phyloP scores from a whole-genome alignment of 2,888 invertebrate species.

The Drosophila mercatorum region DNA sequence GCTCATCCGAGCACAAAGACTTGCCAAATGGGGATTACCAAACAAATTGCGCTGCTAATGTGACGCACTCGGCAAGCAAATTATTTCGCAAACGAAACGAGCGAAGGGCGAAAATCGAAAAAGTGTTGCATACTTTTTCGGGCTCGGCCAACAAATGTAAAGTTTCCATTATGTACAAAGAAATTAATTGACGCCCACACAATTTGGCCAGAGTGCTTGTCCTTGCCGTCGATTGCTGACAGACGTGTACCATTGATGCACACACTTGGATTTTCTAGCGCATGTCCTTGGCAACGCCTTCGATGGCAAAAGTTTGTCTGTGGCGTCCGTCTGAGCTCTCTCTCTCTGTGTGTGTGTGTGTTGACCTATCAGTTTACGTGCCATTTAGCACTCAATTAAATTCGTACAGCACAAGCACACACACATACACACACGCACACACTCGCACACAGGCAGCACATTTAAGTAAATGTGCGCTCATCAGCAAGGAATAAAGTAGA shows the following conservation, averaged over 20 bases:
- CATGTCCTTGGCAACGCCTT: slow-evolving; percentile 72
- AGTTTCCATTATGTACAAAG: slow-evolving; percentile 43
- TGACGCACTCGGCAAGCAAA: slow-evolving; percentile 41
- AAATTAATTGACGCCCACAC: slow-evolving; percentile 57
- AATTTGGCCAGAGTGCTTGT: slow-evolving; percentile 46
- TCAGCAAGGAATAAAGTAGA: slow-evolving; percentile 54
- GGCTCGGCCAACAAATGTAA: slow-evolving; percentile 31
- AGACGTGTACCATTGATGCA: slow-evolving; percentile 44
- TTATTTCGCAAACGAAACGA: slow-evolving; percentile 4
- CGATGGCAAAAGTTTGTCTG: slow-evolving; percentile 53
- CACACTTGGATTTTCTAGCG: slow-evolving; percentile 33
- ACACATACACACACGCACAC: slow-evolving; percentile 13
- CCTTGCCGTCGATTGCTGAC: slow-evolving; percentile 22
- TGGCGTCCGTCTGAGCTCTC: slow-evolving; percentile 18
- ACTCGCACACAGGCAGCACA: slow-evolving; percentile 34
- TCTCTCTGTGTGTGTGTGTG: slow-evolving; percentile 28
- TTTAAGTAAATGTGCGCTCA: slow-evolving; percentile 75
- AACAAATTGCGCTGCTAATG: slow-evolving; percentile 76
- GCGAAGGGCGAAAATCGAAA: slow-evolving; percentile 3
- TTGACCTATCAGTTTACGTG: slow-evolving; percentile 82
- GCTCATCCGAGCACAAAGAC: slow-evolving; percentile 45
- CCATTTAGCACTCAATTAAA: slow-evolving; percentile 84
- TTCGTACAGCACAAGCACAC: slow-evolving; percentile 64
- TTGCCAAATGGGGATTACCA: slow-evolving; percentile 61
- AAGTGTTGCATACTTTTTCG: slow-evolving; percentile 40